A percentile compares a stretch with the other conserved stretches of the same genome.
Conservation (phyloP, 2,797 vertebrate species). For the Neosilurus hyrtlii region DNA sequence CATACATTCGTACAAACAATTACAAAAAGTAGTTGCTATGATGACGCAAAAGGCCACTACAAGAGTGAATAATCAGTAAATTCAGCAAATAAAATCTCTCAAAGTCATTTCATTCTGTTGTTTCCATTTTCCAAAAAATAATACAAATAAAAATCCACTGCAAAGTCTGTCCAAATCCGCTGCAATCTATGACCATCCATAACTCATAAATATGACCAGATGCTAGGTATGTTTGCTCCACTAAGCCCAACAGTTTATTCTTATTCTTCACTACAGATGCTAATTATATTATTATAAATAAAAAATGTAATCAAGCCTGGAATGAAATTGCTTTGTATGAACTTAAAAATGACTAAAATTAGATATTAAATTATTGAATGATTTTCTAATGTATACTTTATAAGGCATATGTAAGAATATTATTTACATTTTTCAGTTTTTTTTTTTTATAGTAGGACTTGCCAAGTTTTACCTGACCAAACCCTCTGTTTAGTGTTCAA, state of each 20-base stretch:
- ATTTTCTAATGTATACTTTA: too few relatives aligned
- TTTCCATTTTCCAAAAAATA: neutral
- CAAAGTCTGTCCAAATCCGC: neutral
- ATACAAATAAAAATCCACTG: neutral
- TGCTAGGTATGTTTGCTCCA: neutral
- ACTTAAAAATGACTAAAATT: too few relatives aligned
- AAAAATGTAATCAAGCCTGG: too few relatives aligned
- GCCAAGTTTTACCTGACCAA: too few relatives aligned
- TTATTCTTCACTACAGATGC: neutral
- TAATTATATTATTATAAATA: too few relatives aligned
- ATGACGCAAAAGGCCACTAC: neutral
- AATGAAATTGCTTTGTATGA: too few relatives aligned
- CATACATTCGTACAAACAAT: neutral
- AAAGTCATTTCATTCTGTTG: neutral
- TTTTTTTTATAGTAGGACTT: too few relatives aligned
- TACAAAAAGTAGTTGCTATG: neutral
- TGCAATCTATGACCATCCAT: neutral
- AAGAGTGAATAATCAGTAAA: neutral
- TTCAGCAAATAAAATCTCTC: neutral
- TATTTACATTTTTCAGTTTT: too few relatives aligned
- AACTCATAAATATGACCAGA: slow-evolving; percentile 17
- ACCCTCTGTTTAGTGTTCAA: too few relatives aligned
- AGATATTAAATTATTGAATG: too few relatives aligned
- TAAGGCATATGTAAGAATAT: too few relatives aligned
- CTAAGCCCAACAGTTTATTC: neutral